phyloP scores from a whole-genome alignment of 2,113 vertebrate genomes.

The Menidia beryllina region DNA sequence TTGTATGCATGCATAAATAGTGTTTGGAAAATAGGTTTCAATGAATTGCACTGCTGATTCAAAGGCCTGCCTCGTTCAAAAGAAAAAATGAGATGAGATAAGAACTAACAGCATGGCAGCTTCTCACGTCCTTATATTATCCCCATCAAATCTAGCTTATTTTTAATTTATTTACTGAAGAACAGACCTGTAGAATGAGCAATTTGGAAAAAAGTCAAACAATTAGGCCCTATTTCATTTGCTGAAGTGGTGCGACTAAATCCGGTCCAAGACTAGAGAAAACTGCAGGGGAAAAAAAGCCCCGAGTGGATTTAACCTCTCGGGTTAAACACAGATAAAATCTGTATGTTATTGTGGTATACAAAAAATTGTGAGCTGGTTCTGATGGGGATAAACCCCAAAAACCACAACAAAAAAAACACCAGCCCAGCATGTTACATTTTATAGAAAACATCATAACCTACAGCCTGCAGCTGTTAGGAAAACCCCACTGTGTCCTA shows the following conservation, averaged over 20 bases:
- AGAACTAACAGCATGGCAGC: conserved; percentile 1
- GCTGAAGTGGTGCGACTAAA: conserved; percentile 39
- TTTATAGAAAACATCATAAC: conserved; percentile 19
- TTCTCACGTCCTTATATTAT: no score
- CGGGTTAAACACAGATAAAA: no score
- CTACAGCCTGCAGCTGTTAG: conserved; percentile 16
- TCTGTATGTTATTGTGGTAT: conserved; percentile 20
- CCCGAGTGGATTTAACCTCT: no score
- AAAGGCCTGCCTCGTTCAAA: background rate
- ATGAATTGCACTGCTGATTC: background rate
- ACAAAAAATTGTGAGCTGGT: conserved; percentile 39
- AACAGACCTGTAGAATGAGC: conserved; percentile 14
- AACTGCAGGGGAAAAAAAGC: no score
- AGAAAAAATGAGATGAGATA: background rate
- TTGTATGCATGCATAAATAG: background rate
- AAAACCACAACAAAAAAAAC: conserved; percentile 39
- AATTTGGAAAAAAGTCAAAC: no score
- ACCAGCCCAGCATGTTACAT: conserved; percentile 28
- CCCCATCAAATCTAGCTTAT: conserved; percentile 2
- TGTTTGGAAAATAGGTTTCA: no score
- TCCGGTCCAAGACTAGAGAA: conserved; percentile 21
- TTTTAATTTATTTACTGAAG: background rate
- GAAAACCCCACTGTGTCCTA: background rate
- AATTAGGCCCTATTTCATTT: conserved; percentile 40
- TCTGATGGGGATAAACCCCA: conserved; percentile 32